Percentiles rank a stretch among this genome's conserved stretches.
These are phyloP conservation scores for Mantis religiosa DNA, from an alignment of 2,888 invertebrate species.

Conservation along the genomic window DNA sequence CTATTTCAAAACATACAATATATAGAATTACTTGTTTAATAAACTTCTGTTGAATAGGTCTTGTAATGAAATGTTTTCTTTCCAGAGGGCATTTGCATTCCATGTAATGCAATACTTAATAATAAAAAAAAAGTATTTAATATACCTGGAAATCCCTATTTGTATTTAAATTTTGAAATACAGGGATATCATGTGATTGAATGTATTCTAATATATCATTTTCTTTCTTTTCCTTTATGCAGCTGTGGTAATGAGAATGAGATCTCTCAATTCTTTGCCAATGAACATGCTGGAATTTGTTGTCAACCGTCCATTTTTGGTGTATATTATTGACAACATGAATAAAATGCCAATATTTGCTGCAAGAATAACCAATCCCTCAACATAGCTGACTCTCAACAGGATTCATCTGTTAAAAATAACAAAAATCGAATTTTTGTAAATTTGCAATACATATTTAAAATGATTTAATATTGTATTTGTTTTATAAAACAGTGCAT, in stretches of 20 bases:
- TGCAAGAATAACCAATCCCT: slow-evolving; percentile 49
- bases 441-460: neutral
- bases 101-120: no score
- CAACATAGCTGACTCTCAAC: neutral
- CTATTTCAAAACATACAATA: no score
- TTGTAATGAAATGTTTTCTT: no score
- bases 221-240: neutral
- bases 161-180: no score
- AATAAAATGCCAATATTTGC: slow-evolving; percentile 49
- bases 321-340: slow-evolving; percentile 48
- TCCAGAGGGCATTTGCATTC: no score
- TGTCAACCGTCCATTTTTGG: slow-evolving; percentile 50
- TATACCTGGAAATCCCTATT: no score
- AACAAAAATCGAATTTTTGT: neutral
- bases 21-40: no score
- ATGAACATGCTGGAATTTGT: slow-evolving; percentile 37
- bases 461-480: neutral
- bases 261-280: neutral
- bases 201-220: no score
- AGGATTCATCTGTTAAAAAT: neutral
- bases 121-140: no score
- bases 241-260: neutral
- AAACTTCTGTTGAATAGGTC: no score
- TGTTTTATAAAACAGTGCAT: neutral
- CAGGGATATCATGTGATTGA: no score